Conservation (phyloP, 2,888 invertebrate genomes). For the Salticus scenicus region DNA sequence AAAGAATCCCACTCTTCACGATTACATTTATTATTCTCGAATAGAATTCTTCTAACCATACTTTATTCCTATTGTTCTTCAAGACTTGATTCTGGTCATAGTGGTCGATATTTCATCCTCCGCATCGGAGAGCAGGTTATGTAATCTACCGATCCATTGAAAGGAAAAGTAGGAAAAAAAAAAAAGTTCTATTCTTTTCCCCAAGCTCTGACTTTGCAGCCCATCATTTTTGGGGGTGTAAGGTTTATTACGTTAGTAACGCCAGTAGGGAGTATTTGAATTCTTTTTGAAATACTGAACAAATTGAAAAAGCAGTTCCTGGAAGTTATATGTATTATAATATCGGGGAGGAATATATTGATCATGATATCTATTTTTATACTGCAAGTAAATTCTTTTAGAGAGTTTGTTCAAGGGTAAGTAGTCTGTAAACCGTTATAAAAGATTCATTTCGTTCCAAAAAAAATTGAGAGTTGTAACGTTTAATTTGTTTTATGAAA, state of each 20-base stretch:
- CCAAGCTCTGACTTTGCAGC: background rate
- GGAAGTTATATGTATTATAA: slow-evolving; percentile 3
- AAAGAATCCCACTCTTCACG: too few species aligned
- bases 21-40: too few species aligned
- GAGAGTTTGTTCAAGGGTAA: too few species aligned
- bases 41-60: too few species aligned
- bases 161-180: too few species aligned
- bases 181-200: background rate
- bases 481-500: too few species aligned
- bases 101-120: background rate
- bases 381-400: too few species aligned
- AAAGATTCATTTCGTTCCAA: too few species aligned
- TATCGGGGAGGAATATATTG: background rate
- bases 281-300: background rate
- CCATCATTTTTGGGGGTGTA: background rate
- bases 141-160: background rate
- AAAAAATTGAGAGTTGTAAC: too few species aligned
- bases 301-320: background rate
- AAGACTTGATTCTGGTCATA: background rate
- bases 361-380: background rate
- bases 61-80: too few species aligned
- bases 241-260: background rate
- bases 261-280: background rate
- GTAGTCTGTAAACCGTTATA: too few species aligned
- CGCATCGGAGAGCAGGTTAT: background rate